Base-by-base conservation (phyloP, 2,888 invertebrate species). In the Melanostoma mellinum region DNA sequence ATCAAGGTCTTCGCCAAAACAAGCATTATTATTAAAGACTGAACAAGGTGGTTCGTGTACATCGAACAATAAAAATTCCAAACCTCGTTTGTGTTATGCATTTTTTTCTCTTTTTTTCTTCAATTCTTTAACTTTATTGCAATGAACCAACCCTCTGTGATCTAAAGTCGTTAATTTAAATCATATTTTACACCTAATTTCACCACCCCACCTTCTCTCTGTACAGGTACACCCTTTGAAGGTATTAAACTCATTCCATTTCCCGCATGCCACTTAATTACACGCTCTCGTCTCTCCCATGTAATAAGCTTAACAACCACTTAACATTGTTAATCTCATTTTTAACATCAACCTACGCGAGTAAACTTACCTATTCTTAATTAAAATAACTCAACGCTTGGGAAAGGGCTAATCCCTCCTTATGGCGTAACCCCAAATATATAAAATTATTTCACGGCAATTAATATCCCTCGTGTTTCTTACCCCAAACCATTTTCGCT, bases 121-220 rank as follows among this genome's bases (percentile, higher is more conserved):
- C 0, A 20, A 20, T 20, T 20, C 20, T 20, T 20, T 20, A 20
- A 20, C 20, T 20, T 20, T 20, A 20, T 20, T 20, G 20, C 20
- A 20, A 20, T 20, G 20, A 20, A 20, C 20, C 33, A 60, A 44
- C 42, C n/a, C 20, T 56, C 50, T 42, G n/a, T 53, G 30, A 44
- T 40, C 48, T 35, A 6, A 48, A 63, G 60, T 72, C 56, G 65
- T 81, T 76, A 77, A 82, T 82, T 67, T 77, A 73, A 77, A 77
- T 82, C 61, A 77, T 67, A 77, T 68, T 82, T 82, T 68, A 72
- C 77, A 73, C 77, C 77, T 77, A 73, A 77, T 82, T 68, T 77
- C 68, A 30, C 56, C 8, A 6, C 35, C 2, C 4, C 6, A 2
- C 6, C 20, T 32, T 33, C 10, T 50, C 8, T 63, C 20, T 50